Evolutionary conservation across 2,113 vertebrate species (phyloP).

Genomic region (Channa maculata): DNA sequence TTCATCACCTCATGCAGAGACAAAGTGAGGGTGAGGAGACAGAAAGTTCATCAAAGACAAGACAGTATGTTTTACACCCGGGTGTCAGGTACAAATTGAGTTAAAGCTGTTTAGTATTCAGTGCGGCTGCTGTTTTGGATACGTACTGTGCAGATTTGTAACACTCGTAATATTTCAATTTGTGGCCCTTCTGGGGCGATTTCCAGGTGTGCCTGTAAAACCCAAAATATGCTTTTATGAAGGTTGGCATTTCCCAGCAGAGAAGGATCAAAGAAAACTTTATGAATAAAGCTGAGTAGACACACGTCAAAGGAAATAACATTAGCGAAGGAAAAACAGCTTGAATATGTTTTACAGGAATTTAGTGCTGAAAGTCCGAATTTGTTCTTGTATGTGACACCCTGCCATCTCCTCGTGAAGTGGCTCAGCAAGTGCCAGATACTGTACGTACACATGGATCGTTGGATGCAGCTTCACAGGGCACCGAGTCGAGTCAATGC

Average conservation of each 20-base stretch:
- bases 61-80: background rate
- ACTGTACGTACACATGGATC: background rate
- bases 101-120: constrained; percentile 18
- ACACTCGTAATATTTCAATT: constrained; percentile 52
- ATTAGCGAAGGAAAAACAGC: constrained; percentile 12
- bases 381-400: constrained; percentile 14
- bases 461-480: constrained; percentile 19
- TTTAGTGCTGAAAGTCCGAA: constrained; percentile 29
- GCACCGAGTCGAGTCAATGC: background rate
- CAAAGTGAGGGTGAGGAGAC: constrained; percentile 51
- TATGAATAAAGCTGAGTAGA: constrained; percentile 50
- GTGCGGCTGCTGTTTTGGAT: constrained; percentile 35
- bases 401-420: constrained; percentile 15
- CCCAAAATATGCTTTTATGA: constrained; percentile 48
- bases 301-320: constrained; percentile 3
- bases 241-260: constrained; percentile 15
- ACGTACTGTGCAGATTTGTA: constrained; percentile 48
- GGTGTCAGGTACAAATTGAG: constrained; percentile 10
- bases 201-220: constrained; percentile 60
- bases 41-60: constrained; percentile 18
- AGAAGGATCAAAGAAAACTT: constrained; percentile 40
- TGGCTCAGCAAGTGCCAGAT: background rate
- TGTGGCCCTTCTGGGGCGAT: constrained; percentile 44
- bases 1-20: constrained; percentile 32
- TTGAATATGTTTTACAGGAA: constrained; percentile 23